Percentiles rank a stretch among this genome's conserved stretches.
Conservation (phyloP, 2,888 invertebrate species). For the Bombylius major region DNA sequence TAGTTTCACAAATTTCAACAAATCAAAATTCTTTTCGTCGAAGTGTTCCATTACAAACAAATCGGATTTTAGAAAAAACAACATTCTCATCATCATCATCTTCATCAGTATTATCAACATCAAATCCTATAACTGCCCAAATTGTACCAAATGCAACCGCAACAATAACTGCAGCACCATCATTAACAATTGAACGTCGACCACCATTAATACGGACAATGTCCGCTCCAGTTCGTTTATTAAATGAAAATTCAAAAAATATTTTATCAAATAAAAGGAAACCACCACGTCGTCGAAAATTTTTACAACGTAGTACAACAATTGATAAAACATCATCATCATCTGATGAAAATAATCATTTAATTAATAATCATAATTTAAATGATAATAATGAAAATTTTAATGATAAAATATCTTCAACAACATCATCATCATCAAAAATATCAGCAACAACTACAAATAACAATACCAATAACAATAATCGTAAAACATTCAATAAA, state of each 20-base stretch:
- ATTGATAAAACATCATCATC: not conserved
- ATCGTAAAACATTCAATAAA: slow-evolving; percentile 5
- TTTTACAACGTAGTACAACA: not conserved
- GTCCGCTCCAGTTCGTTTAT: slow-evolving; percentile 35
- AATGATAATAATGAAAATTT: slow-evolving; percentile 5
- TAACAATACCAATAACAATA: not conserved
- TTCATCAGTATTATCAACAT: no score
- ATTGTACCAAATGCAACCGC: no score
- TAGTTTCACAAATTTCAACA: no score
- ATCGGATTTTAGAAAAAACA: no score
- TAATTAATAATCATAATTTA: slow-evolving; percentile 3
- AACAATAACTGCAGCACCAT: slow-evolving; percentile 20
- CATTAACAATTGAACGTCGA: slow-evolving; percentile 26
- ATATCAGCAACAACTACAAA: slow-evolving; percentile 13
- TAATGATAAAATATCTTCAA: slow-evolving; percentile 1
- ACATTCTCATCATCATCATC: no score
- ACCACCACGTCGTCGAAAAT: slow-evolving; percentile 2
- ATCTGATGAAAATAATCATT: not conserved
- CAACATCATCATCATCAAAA: slow-evolving; percentile 15
- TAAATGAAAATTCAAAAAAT: slow-evolving; percentile 24
- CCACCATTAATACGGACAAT: slow-evolving; percentile 36
- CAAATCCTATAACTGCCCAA: no score
- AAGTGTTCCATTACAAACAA: no score
- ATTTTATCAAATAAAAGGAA: slow-evolving; percentile 25
- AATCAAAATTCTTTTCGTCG: no score